Conservation (phyloP, 2,797 vertebrate genomes). For the Neosilurus hyrtlii region DNA sequence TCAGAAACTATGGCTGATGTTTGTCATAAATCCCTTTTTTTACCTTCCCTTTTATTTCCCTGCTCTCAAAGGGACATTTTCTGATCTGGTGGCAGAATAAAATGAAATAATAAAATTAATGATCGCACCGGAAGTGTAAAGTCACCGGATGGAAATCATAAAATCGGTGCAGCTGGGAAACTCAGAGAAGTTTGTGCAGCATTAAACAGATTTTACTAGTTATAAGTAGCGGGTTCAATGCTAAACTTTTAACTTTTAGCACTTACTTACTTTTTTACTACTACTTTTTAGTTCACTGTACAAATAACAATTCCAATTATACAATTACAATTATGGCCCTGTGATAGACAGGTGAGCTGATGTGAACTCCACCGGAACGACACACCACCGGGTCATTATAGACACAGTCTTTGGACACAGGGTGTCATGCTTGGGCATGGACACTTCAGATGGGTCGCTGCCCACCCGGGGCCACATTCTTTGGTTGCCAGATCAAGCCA, state of each 20-base stretch:
- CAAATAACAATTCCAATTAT: neutral
- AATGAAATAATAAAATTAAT: conserved; percentile 31
- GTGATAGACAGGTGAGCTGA: too few species aligned
- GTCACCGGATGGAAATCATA: conserved; percentile 9
- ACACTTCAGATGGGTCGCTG: too few species aligned
- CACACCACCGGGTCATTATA: too few species aligned
- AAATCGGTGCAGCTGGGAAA: conserved; percentile 9
- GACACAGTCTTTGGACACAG: too few species aligned
- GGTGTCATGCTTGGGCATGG: too few species aligned
- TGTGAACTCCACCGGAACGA: too few species aligned
- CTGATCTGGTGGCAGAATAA: neutral
- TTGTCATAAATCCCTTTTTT: conserved; percentile 4
- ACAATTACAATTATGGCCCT: too few species aligned
- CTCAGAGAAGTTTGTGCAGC: neutral
- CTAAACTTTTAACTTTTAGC: neutral
- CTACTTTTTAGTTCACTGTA: neutral
- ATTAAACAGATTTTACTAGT: conserved; percentile 2
- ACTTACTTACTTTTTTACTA: neutral
- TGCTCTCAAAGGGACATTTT: conserved; percentile 19
- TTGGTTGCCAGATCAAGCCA: too few species aligned
- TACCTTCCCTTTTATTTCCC: conserved; percentile 27
- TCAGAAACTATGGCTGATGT: neutral
- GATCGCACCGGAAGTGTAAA: conserved; percentile 23
- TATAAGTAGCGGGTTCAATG: neutral
- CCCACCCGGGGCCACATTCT: too few species aligned